Evolutionary conservation across 2,888 invertebrate species (phyloP), one percentile per base, ranked within the genome.

Genomic region (Hartigia nigra): DNA sequence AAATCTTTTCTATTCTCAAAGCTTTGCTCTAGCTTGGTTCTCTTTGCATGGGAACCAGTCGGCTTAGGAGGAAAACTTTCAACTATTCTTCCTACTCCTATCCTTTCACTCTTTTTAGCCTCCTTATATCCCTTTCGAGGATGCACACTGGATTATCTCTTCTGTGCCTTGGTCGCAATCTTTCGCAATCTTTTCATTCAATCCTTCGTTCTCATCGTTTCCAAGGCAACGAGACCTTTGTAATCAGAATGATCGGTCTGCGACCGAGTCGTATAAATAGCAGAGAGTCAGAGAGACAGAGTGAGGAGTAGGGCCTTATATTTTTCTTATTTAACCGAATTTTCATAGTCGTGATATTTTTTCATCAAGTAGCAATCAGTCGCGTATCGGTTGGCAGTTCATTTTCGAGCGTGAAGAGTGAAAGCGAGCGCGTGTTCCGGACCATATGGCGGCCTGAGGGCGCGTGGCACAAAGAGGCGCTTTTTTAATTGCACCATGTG

Each of bases 401-500:
- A 77, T 79, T 79, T 77, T 76, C 72, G 4, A 72, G 32, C 72
- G 32, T 34, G 32, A 34, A 72, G 72, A 72, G 32, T 72, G 72
- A 72, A 72, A 72, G 72, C 31, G 72, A 72, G 72, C 79, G 31
- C 55, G 69, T 69, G 74, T 76, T 79, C 69, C 74, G 77, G 75
- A 83, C 88, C 90, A 90, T 89, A 90, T 89, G 90, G 88, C 83
- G 81, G 77, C 69, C 82, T 84, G 81, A 77, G 86, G 89, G 86
- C 88, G 89, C 87, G 86, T 87, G 86, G 87, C 88, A 87, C 89
- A 90, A 87, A 85, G 83, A 83, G 81, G 83, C 84, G 82, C 83
- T 78, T 85, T 88, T 90, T 90, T 89, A 91, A 90, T 90, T 90
- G 88, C 87, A 87, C 90, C 91, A 91, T 90, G 90, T 90, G 91